phyloP scores from a whole-genome alignment of 2,888 invertebrate species.

The Zaprionus lineosus region DNA sequence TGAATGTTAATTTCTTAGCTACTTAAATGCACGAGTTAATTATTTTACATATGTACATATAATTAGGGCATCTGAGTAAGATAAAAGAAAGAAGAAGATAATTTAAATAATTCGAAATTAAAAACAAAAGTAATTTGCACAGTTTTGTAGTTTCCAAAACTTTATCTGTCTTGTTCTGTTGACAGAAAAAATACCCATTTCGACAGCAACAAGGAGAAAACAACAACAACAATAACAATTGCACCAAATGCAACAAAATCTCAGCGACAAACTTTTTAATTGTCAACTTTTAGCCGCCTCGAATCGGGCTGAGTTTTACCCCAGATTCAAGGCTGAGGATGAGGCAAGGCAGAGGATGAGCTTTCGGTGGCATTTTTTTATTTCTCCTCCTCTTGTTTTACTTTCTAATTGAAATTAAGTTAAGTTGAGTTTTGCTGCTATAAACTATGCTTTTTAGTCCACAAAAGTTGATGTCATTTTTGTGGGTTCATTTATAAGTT shows the following conservation, averaged over 20 bases:
- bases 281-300: conserved; percentile 71
- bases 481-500: conserved; percentile 21
- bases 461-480: conserved; percentile 9
- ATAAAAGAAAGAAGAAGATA: conserved; percentile 20
- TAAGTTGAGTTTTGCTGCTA: conserved; percentile 19
- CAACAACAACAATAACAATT: conserved; percentile 32
- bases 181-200: conserved; percentile 52
- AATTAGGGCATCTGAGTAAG: neutral
- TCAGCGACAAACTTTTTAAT: conserved; percentile 69
- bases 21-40: conserved; percentile 29
- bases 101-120: conserved; percentile 54
- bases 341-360: conserved; percentile 24
- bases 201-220: conserved; percentile 17
- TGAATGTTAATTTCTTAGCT: conserved; percentile 53
- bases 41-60: neutral
- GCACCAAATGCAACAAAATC: conserved; percentile 42
- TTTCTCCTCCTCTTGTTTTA: conserved; percentile 7
- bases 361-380: conserved; percentile 12
- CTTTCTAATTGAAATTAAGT: conserved; percentile 62
- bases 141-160: conserved; percentile 58
- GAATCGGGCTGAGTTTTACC: conserved; percentile 22
- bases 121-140: conserved; percentile 74
- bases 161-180: conserved; percentile 51
- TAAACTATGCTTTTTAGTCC: conserved; percentile 6
- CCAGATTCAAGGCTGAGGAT: conserved; percentile 31